These are phyloP conservation scores for Drosophila rellima DNA, from an alignment of 2,888 invertebrate species.

Conservation along the genomic window DNA sequence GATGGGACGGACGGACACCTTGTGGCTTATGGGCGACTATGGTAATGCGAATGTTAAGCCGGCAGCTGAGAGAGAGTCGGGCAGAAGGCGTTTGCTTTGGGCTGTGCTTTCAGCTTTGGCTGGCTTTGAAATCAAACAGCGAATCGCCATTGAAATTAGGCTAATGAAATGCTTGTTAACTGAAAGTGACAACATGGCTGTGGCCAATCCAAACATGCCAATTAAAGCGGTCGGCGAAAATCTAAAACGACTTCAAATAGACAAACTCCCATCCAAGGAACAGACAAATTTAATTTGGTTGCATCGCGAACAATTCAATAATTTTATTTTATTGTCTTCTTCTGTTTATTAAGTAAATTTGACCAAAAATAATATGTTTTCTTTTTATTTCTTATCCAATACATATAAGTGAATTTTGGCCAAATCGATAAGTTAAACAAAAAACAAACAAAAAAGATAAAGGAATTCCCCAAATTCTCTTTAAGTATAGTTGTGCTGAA, in stretches of 20 bases:
- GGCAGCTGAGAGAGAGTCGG: background rate
- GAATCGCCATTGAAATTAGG: conserved; percentile 61
- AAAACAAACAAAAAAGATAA: too few species aligned
- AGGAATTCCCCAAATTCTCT: too few species aligned
- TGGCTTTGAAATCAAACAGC: conserved; percentile 44
- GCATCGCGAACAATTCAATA: background rate
- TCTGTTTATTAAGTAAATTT: too few species aligned
- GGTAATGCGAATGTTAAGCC: conserved; percentile 17
- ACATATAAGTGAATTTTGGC: too few species aligned
- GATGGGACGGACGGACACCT: background rate
- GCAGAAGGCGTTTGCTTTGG: conserved; percentile 14
- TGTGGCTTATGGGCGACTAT: conserved; percentile 1
- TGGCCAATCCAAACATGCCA: conserved; percentile 32
- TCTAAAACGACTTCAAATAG: conserved; percentile 15
- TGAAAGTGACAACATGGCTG: conserved; percentile 59
- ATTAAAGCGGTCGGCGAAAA: conserved; percentile 24
- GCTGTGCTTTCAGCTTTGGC: conserved; percentile 31
- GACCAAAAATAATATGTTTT: too few species aligned
- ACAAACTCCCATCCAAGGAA: conserved; percentile 2
- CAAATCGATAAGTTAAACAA: too few species aligned
- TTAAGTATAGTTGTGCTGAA: too few species aligned
- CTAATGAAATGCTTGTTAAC: conserved; percentile 75
- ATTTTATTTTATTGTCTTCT: too few species aligned
- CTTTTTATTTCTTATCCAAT: too few species aligned
- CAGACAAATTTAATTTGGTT: conserved; percentile 19